These are phyloP conservation scores for Eristalis tenax DNA, from an alignment of 2,888 invertebrate genomes.

Conservation along the genomic window DNA sequence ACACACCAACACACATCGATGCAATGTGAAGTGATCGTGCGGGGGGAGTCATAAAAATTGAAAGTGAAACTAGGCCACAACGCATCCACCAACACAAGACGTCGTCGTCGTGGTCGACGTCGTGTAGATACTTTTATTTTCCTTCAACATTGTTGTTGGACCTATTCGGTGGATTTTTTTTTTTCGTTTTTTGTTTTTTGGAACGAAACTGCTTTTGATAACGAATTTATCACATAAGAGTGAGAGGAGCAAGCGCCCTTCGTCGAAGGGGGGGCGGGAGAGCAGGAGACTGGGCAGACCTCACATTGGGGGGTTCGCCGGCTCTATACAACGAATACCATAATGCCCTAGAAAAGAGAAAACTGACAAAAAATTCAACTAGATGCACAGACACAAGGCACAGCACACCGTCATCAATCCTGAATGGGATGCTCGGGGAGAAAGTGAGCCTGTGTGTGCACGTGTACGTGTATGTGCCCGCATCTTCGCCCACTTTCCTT, in stretches of 20 bases:
- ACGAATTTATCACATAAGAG: conserved; percentile 69
- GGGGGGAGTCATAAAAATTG: conserved; percentile 68
- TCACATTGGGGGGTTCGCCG: conserved; percentile 13
- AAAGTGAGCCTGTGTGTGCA: neutral
- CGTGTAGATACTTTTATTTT: conserved; percentile 66
- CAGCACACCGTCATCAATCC: conserved; percentile 60
- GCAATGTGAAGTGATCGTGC: conserved; percentile 4
- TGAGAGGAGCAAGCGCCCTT: conserved; percentile 46
- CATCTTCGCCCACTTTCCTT: conserved; percentile 24
- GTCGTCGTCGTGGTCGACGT: conserved; percentile 22
- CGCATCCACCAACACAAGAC: conserved; percentile 67
- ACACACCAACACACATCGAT: neutral
- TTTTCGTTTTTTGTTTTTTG: conserved; percentile 9
- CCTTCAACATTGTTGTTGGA: conserved; percentile 13
- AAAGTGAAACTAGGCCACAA: conserved; percentile 71
- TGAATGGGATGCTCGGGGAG: conserved; percentile 28
- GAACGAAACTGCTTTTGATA: conserved; percentile 61
- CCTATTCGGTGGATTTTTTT: neutral
- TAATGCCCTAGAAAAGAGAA: conserved; percentile 64
- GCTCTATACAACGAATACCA: conserved; percentile 30
- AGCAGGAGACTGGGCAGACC: neutral
- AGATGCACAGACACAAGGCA: conserved; percentile 41
- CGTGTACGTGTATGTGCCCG: conserved; percentile 29
- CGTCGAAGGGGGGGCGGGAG: conserved; percentile 9
- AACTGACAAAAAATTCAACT: neutral